Base-by-base conservation (phyloP, 2,888 invertebrate species). In the Morpho achilles region DNA sequence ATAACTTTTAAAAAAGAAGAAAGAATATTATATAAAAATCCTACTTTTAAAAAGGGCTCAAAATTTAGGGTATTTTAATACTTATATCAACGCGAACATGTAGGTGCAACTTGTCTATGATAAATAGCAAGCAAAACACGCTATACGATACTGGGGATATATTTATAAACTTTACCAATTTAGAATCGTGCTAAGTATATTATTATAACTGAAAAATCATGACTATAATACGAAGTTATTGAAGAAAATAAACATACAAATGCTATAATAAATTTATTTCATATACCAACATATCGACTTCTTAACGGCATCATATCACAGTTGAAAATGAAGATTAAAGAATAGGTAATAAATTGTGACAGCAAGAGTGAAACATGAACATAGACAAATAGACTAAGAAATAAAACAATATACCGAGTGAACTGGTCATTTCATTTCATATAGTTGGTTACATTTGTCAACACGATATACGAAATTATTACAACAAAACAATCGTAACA, bases 401-500 rank as follows among this genome's bases (percentile, higher is more conserved):
- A 69, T 69, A 71, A 74, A 73, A 75, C 72, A 71, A 71, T 70
- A 69, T 71, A 69, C 68, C 64, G 68, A 69, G 68, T 75, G 68
- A 69, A 71, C 66, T 67, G 16, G 16, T 16, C 58, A 64, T 63
- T 67, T 69, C 63, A 67, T 71, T 68, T 64, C 66, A 65, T 3
- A 1, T 23, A 47, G 67, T 69, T 16, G 16, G 16, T 16, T 16
- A 16, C 16, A 57, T 65, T 68, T 32, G 32, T 32, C 32, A 32
- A 32, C 32, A 69, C 68, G 64, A 64, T 64, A 63, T 60, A 62
- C 69, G 68, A 68, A 73, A 75, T 73, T 70, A 32, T 32, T 74
- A 70, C 67, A 61, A 53, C 42, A 44, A 56, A 39, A 50, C 47
- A 80, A 82, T 32, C 0, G 80, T 75, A 80, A 79, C 66, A 62